These are phyloP conservation scores for Tiliqua scincoides DNA, from an alignment of 2,113 vertebrate genomes.

Conservation along the genomic window DNA sequence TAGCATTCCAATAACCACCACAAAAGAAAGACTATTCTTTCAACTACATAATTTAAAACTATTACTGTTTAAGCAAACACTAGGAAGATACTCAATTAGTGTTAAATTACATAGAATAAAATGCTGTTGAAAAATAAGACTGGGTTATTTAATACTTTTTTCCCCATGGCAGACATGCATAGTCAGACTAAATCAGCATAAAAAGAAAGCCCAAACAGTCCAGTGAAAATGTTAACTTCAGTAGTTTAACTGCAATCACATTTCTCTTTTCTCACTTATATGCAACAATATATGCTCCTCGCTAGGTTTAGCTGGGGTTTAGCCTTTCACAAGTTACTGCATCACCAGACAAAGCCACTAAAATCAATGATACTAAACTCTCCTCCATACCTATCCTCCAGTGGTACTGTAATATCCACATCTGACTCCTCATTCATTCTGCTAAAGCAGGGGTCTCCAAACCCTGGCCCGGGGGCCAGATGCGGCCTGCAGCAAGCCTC, in stretches of 20 bases:
- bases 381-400: background rate
- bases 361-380: background rate
- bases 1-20: background rate
- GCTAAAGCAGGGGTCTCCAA: too few species aligned
- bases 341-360: background rate
- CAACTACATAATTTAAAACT: background rate
- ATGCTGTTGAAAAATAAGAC: background rate
- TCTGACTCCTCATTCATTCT: too few species aligned
- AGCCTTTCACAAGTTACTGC: background rate
- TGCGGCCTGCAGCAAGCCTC: too few species aligned
- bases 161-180: background rate
- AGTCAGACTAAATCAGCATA: background rate
- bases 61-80: background rate
- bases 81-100: background rate
- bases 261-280: background rate
- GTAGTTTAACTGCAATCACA: background rate
- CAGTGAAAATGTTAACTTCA: background rate
- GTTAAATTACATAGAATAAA: background rate
- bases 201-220: background rate
- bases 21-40: background rate
- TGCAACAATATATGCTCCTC: background rate
- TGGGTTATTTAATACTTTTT: background rate
- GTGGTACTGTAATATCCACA: too few species aligned
- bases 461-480: too few species aligned
- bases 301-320: background rate